A percentile compares a stretch with the other conserved stretches of the same genome.
These are phyloP conservation scores for Cerastoderma edule DNA, from an alignment of 2,888 invertebrate species.

Conservation along the genomic window DNA sequence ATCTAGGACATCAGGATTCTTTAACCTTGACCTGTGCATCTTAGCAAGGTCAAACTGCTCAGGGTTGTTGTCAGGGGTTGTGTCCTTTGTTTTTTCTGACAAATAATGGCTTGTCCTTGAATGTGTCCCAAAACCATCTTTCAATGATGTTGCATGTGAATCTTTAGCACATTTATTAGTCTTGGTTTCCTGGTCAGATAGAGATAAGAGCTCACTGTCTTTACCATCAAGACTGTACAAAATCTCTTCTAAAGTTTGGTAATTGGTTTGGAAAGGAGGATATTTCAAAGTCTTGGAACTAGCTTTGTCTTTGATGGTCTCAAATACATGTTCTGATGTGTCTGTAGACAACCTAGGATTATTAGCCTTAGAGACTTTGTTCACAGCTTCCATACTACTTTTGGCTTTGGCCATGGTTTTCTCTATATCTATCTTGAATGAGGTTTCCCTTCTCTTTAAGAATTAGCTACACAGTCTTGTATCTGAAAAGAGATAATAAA, in stretches of 20 bases:
- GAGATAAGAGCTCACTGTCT: no score
- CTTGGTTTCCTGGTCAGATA: background rate
- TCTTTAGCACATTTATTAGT: background rate
- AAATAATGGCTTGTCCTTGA: background rate
- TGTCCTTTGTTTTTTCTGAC: background rate
- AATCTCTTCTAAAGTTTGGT: slow-evolving; percentile 10
- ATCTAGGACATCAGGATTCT: slow-evolving; percentile 9
- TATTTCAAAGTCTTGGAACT: background rate
- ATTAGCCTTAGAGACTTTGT: slow-evolving; percentile 5
- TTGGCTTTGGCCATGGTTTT: slow-evolving; percentile 20
- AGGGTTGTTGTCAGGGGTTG: no score
- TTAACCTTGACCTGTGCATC: background rate
- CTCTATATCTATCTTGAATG: no score
- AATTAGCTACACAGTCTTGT: no score
- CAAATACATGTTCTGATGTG: background rate
- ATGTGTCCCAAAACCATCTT: background rate
- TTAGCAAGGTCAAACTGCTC: background rate
- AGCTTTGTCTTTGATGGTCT: background rate
- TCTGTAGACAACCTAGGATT: background rate
- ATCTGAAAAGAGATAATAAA: no score
- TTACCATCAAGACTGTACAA: slow-evolving; percentile 14
- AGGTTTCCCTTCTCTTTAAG: no score
- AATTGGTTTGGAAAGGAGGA: background rate
- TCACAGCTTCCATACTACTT: slow-evolving; percentile 7
- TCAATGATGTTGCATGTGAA: background rate